Base-by-base conservation (phyloP, 1,140 invertebrate genomes). In the Schlechtendalia chinensis region DNA sequence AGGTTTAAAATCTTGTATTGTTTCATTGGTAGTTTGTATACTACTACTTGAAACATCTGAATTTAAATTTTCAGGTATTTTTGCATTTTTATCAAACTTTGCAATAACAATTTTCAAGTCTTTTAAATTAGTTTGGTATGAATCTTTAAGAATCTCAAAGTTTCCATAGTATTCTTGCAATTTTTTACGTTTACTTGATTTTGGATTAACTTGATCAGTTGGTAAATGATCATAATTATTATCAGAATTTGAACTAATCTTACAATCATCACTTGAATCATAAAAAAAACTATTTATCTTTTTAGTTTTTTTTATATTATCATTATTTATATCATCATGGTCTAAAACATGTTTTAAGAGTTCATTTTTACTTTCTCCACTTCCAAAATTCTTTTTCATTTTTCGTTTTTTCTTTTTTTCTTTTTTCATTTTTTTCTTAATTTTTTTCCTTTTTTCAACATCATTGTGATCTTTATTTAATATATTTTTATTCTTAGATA, bases 71-170 rank as follows among this genome's bases (percentile, higher is more conserved):
- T 56, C 27, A 32, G 5, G 32, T 29, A 1, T 24, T 17, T 32
- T 74, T 19, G 17, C 29, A 59, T 39, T 59, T 59, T 63, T 50
- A 27, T 77, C 58, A 19, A 47, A 59, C n/a, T 77, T 77, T 24
- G 75, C 17, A 47, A 79, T n/a, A n/a, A 79, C 58, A 24, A 79
- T 61, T 47, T 79, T 79, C 24, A 79, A 14, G 6, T 79, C 58
- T 29, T 47, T 77, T 32, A 77, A 77, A 11, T 77, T n/a, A 4
- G 56, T 19, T 59, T 45, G 50, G 5, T n/a, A 22, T 8, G 67
- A 71, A 50, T 63, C 58, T 61, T 47, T 45, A n/a, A 29, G 53
- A 39, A 75, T 75, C 47, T 61, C 58, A 45, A 24, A 47, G 58
- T 45, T 45, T 16, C n/a, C n/a, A 50, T 74, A 39, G 24, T 19